A percentile compares a stretch with the other conserved stretches of the same genome.
phyloP scores from a whole-genome alignment of 2,797 vertebrate genomes.

The Brachymystax lenok region DNA sequence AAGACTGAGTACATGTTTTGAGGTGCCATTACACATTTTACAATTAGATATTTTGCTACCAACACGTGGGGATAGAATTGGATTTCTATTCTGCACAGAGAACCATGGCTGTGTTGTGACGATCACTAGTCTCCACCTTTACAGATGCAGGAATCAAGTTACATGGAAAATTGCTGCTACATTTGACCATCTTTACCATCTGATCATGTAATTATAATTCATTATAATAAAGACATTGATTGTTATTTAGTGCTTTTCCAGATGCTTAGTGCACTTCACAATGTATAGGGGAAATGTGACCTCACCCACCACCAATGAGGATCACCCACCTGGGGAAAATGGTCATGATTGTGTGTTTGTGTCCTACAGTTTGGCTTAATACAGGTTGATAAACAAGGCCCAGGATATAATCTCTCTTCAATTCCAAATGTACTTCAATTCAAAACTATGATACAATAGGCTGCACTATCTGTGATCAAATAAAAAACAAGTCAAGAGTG shows the following conservation, averaged over 20 bases:
- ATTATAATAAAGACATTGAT: neutral
- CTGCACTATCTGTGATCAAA: slow-evolving; percentile 49
- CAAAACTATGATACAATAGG: slow-evolving; percentile 32
- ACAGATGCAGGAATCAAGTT: neutral
- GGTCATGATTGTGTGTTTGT: neutral
- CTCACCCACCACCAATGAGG: neutral
- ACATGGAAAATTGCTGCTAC: neutral
- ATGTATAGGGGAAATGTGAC: neutral
- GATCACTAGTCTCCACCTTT: neutral
- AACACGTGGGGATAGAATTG: neutral
- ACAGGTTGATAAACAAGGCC: slow-evolving; percentile 4
- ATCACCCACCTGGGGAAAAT: neutral
- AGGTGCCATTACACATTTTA: neutral
- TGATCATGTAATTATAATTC: neutral
- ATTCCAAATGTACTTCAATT: neutral
- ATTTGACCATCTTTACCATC: neutral
- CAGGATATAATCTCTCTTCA: neutral
- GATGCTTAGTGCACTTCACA: neutral
- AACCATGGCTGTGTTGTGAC: neutral
- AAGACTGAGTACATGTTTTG: neutral
- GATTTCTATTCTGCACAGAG: neutral
- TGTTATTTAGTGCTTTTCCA: too few relatives aligned
- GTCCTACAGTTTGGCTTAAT: neutral
- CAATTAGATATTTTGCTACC: neutral
- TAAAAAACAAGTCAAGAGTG: slow-evolving; percentile 27